These are phyloP conservation scores for Drosophila persimilis DNA, from an alignment of 1,140 invertebrate species.

Conservation along the genomic window DNA sequence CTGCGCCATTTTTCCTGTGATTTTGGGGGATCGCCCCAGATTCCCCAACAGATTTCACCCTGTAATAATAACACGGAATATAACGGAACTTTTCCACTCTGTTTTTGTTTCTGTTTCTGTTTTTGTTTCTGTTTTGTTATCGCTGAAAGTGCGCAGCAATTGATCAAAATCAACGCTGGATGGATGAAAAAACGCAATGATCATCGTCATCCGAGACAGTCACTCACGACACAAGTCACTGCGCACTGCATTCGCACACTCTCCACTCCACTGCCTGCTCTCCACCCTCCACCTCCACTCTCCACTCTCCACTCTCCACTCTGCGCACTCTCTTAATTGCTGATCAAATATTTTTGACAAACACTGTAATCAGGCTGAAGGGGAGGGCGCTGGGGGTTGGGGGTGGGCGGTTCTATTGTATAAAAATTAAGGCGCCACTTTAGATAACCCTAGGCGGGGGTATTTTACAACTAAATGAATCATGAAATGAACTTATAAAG, in stretches of 20 bases:
- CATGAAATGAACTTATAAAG: too few relatives aligned
- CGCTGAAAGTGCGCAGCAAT: slow-evolving; percentile 26
- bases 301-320: too few relatives aligned
- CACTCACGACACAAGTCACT: slow-evolving; percentile 29
- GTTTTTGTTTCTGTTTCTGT: not conserved
- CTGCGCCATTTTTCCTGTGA: slow-evolving; percentile 4
- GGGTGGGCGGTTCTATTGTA: too few relatives aligned
- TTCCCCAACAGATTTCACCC: not conserved
- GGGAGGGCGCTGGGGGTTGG: not conserved
- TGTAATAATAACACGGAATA: too few relatives aligned
- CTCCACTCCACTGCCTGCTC: too few relatives aligned
- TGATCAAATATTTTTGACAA: slow-evolving; percentile 75
- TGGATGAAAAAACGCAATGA: too few relatives aligned
- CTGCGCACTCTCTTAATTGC: slow-evolving; percentile 48
- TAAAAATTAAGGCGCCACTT: not conserved
- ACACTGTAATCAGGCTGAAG: slow-evolving; percentile 62
- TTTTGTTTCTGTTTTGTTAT: not conserved
- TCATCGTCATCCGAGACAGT: slow-evolving; percentile 17
- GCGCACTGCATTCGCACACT: slow-evolving; percentile 60
- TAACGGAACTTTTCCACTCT: slow-evolving; percentile 12
- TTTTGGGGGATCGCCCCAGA: slow-evolving; percentile 17
- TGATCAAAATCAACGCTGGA: slow-evolving; percentile 9
- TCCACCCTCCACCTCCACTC: too few relatives aligned
- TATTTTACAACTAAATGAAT: not conserved
- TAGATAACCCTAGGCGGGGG: slow-evolving; percentile 7